Base-by-base conservation (phyloP, 2,888 invertebrate genomes). In the Syritta pipiens region DNA sequence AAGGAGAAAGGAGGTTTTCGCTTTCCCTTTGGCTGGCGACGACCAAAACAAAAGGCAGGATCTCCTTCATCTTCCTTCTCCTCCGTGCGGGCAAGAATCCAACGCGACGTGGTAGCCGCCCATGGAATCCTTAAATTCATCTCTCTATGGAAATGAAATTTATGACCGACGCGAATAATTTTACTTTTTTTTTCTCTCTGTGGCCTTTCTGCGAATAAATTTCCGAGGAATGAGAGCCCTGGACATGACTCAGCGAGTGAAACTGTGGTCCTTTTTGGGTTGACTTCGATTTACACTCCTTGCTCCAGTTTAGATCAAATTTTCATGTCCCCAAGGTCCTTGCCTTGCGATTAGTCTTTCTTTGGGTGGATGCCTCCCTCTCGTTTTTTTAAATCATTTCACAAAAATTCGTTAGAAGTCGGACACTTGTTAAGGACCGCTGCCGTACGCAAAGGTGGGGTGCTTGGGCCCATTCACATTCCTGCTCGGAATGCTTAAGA, bases 71-170 rank as follows among this genome's bases (percentile, higher is more conserved):
- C n/a, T n/a, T n/a, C n/a, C n/a, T n/a, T n/a, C n/a, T n/a, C n/a
- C n/a, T n/a, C n/a, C 48, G 22, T 14, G 14, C 24, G 42, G 53
- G 42, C 40, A 72, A 59, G 59, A 67, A 46, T 71, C 65, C 77
- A 65, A 65, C 65, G 53, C 53, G 17, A 20, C 57, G 32, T 40
- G 19, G 44, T 49, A 37, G 14, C 22, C 40, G 49, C 24, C 51
- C 53, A 14, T 44, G 59, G 53, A 71, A 72, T 77, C 77, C 65
- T 48, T 71, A 55, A 72, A 77, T 59, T 77, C 65, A 72, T 77
- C 40, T 77, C 60, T 77, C 65, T 65, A 72, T 72, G 72, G 60
- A 77, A 76, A 72, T 65, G 46, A 72, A 72, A 77, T 77, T 77
- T 77, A 77, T 72, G 40, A 72, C 65, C 65, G 48, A 72, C 60